Percentiles rank a stretch among this genome's conserved stretches.
Evolutionary conservation across 2,797 vertebrate genomes (phyloP).

Genomic region (Labeo calbasu): DNA sequence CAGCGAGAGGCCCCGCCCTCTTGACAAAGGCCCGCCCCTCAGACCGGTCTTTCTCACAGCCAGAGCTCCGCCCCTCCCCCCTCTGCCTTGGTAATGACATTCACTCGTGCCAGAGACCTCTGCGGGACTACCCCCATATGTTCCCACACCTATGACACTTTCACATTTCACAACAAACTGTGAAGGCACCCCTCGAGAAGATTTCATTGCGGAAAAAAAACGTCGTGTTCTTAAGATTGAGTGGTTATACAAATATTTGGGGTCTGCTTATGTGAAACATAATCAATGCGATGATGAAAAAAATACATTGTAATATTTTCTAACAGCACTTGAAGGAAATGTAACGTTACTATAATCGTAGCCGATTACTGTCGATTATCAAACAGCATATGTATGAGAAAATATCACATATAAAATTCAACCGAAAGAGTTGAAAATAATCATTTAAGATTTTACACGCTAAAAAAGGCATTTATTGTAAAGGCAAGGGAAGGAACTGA

Average conservation of each 20-base stretch:
- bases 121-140: constrained; percentile 60
- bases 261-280: background rate
- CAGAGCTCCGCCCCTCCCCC: constrained; percentile 64
- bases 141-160: constrained; percentile 33
- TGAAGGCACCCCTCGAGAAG: background rate
- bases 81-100: constrained; percentile 82
- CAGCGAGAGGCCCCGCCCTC: constrained; percentile 57
- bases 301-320: background rate
- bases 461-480: background rate
- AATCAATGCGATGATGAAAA: background rate
- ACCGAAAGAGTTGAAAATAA: background rate
- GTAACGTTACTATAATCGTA: background rate
- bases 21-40: constrained; percentile 38
- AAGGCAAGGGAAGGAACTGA: background rate
- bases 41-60: constrained; percentile 52
- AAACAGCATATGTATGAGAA: background rate
- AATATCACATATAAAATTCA: background rate
- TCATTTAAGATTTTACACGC: background rate
- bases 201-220: background rate
- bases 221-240: background rate
- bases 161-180: constrained; percentile 60
- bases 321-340: background rate
- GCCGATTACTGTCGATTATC: background rate
- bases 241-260: background rate
- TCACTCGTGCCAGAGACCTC: constrained; percentile 68